Evolutionary conservation across 2,113 vertebrate species (phyloP).

Genomic region (Callopanchax toddi): DNA sequence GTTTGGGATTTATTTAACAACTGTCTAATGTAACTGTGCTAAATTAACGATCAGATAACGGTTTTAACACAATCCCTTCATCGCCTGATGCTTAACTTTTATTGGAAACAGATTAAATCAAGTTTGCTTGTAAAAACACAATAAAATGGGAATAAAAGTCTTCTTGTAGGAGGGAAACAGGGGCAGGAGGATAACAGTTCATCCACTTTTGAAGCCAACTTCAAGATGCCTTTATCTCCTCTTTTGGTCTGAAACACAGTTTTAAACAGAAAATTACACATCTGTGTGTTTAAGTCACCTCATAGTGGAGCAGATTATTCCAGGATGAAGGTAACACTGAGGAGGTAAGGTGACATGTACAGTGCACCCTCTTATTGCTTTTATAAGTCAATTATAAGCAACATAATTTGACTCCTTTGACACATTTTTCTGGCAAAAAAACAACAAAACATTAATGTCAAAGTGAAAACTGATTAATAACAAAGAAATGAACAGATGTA

Average conservation of each 20-base stretch:
- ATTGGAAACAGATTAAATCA: slow-evolving; percentile 13
- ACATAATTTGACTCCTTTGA: no score
- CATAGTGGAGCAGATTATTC: no score
- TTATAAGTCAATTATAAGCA: no score
- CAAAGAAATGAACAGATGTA: no score
- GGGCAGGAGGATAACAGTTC: slow-evolving; percentile 39
- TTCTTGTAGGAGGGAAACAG: slow-evolving; percentile 37
- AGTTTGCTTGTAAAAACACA: slow-evolving; percentile 51
- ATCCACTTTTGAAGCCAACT: not conserved
- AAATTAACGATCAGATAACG: not conserved
- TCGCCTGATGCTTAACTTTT: not conserved
- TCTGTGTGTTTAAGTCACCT: no score
- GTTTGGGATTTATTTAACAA: not conserved
- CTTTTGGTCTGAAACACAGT: slow-evolving; percentile 76
- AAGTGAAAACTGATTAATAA: no score
- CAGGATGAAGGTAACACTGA: no score
- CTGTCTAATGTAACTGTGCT: not conserved
- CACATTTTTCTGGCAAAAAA: no score
- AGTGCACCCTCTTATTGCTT: no score
- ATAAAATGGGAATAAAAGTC: slow-evolving; percentile 72
- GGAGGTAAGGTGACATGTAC: no score
- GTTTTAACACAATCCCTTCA: not conserved
- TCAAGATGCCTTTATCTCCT: slow-evolving; percentile 80
- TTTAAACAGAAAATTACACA: not conserved
- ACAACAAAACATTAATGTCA: no score